Base-by-base conservation (phyloP, 2,888 invertebrate species). In the Lutraria lutraria region DNA sequence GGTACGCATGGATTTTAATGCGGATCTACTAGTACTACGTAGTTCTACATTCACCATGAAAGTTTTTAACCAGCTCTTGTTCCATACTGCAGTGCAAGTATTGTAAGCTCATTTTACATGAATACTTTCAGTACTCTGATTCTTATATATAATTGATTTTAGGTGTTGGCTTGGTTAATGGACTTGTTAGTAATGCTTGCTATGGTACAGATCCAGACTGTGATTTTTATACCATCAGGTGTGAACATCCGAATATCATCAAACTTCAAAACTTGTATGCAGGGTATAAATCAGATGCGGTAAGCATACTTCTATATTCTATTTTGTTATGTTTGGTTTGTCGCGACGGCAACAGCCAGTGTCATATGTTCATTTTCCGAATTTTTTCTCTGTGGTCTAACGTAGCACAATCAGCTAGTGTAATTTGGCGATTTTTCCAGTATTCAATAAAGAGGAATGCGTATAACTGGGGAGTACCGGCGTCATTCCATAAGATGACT, bases 171-270 rank as follows among this genome's bases (percentile, higher is more conserved):
- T 79, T 85, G 34, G 29, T 4, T 10, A 4, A 43, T 0, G 80
- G 52, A 13, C 19, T 63, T 8, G 13, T 25, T 1, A n/a, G 79
- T 3, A 29, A 56, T 25, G 87, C 87, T 21, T 88, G 87, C n/a
- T 88, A 88, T 29, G 87, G 87, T 25, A 88, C 83, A 19, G 80
- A 79, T 31, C 83, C 79, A 8, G 25, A 4, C n/a, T 88, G 87
- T 54, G 87, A 80, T 13, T 88, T 52, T 53, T 88, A 79, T 56
- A 43, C 60, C 29, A 60, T 88, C 56, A 29, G 63, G 0, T 88
- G 87, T 80, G 1, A 60, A 13, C 0, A 31, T 10, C 19, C 13
- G 15, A 19, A 76, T 8, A 34, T 88, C n/a, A 83, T 88, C 25
- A 53, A 31, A 12, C 21, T 88, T 12, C 10, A 79, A 13, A 83